A percentile compares a stretch with the other conserved stretches of the same genome.
phyloP scores from a whole-genome alignment of 2,888 invertebrate genomes.

The Nesidiocoris tenuis region DNA sequence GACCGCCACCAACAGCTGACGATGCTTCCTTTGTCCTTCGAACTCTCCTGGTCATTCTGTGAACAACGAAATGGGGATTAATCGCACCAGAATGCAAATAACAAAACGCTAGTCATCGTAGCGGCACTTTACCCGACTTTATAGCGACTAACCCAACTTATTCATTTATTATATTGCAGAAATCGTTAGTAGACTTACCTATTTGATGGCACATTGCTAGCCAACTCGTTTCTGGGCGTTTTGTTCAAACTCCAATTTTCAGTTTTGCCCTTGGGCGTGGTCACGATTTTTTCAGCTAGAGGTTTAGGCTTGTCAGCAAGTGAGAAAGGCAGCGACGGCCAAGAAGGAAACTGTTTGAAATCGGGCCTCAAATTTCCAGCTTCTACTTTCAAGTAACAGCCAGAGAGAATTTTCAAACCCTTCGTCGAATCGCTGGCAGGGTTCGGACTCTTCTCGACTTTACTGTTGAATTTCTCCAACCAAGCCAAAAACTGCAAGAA shows the following conservation, averaged over 20 bases:
- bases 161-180: too few relatives aligned
- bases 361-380: slow-evolving; percentile 56
- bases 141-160: too few relatives aligned
- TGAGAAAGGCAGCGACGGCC: slow-evolving; percentile 57
- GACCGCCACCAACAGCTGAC: slow-evolving; percentile 56
- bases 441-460: slow-evolving; percentile 14
- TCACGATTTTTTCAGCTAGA: slow-evolving; percentile 56
- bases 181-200: slow-evolving; percentile 37
- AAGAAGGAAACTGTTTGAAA: slow-evolving; percentile 64
- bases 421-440: neutral
- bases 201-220: slow-evolving; percentile 33
- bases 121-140: too few relatives aligned
- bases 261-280: slow-evolving; percentile 51
- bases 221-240: slow-evolving; percentile 27
- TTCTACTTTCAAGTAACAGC: slow-evolving; percentile 50
- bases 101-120: too few relatives aligned
- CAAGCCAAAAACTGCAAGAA: slow-evolving; percentile 46
- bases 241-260: neutral
- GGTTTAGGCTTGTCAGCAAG: slow-evolving; percentile 54
- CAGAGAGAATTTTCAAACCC: slow-evolving; percentile 47
- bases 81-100: too few relatives aligned
- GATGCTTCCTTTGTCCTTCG: slow-evolving; percentile 45
- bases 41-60: slow-evolving; percentile 56
- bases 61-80: neutral
- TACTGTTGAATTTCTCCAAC: slow-evolving; percentile 44